Base-by-base conservation (phyloP, 2,888 invertebrate genomes). In the Patella pellucida region DNA sequence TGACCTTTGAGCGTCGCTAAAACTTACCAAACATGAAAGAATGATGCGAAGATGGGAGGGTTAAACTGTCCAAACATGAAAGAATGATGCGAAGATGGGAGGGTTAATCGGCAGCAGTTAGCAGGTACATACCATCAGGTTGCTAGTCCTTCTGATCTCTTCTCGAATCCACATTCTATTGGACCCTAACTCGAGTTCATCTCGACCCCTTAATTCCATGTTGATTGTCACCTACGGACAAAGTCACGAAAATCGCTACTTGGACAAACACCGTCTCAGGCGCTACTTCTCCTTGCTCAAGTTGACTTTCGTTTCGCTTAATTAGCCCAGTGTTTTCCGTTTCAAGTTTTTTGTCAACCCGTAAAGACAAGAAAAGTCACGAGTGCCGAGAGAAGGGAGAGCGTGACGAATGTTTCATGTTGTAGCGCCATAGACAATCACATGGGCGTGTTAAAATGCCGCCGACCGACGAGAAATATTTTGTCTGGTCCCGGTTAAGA, bases 231-330 rank as follows among this genome's bases (percentile, higher is more conserved):
- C 41, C 41, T 9, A 41, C 9, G 9, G 9, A 7, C 9, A 19
- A 56, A 16, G 56, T 56, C 56, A 56, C 56, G 56, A 56, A 56
- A 14, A 56, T 16, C 56, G 16, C 19, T 56, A 19, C 56, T 16
- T 19, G n/a, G 19, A 19, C 11, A 16, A 56, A 56, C 19, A 56
- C 7, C 9, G 56, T 19, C 19, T 16, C 19, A 56, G 56, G 19
- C 56, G 19, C 16, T 19, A 56, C 19, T 19, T 16, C 56, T 19
- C 19, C 11, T n/a, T 1, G 14, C 1, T 56, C 19, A 9, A 56
- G 56, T 56, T 56, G 56, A 56, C 56, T 56, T 56, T 56, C 19
- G 56, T 56, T 56, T 56, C 56, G 56, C 15, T 14, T 56, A 56
- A 56, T 56, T 56, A 56, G 56, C 19, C 2, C 16, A 19, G 56